These are phyloP conservation scores for Petrocephalus sullivani DNA, from an alignment of 2,797 vertebrate genomes.

Conservation along the genomic window DNA sequence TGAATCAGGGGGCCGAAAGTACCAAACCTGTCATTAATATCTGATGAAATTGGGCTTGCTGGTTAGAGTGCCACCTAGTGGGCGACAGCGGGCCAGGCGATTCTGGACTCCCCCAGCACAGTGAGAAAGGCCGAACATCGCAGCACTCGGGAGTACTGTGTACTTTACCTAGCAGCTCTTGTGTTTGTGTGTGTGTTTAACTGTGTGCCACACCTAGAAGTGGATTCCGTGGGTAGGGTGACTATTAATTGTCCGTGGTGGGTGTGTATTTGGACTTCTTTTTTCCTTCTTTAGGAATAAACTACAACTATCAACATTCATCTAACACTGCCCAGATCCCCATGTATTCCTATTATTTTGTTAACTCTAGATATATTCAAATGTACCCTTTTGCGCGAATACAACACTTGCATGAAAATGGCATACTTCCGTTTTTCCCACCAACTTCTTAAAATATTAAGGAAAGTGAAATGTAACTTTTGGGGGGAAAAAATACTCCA, in stretches of 20 bases:
- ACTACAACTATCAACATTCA: neutral
- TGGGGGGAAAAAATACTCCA: neutral
- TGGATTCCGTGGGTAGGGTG: neutral
- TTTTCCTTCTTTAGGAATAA: neutral
- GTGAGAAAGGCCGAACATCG: neutral
- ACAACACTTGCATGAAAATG: neutral
- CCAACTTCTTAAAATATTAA: neutral
- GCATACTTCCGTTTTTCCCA: neutral
- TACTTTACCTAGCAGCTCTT: conserved; percentile 1
- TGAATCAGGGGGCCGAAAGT: neutral
- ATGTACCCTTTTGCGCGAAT: neutral
- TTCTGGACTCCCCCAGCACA: neutral
- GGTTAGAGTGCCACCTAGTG: conserved; percentile 43
- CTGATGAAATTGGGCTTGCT: neutral
- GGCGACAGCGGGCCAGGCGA: conserved; percentile 6
- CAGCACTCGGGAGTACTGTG: neutral
- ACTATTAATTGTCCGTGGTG: neutral
- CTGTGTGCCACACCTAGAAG: conserved; percentile 22
- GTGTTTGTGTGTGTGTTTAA: conserved; percentile 6
- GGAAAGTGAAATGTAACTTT: neutral
- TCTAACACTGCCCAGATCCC: neutral
- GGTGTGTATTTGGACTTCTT: neutral
- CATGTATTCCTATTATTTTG: neutral
- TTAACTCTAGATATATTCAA: neutral
- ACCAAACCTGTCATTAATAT: neutral